Evolutionary conservation across 2,888 invertebrate species (phyloP), one percentile per base, ranked within the genome.

Genomic region (Campopleginae sp.): DNA sequence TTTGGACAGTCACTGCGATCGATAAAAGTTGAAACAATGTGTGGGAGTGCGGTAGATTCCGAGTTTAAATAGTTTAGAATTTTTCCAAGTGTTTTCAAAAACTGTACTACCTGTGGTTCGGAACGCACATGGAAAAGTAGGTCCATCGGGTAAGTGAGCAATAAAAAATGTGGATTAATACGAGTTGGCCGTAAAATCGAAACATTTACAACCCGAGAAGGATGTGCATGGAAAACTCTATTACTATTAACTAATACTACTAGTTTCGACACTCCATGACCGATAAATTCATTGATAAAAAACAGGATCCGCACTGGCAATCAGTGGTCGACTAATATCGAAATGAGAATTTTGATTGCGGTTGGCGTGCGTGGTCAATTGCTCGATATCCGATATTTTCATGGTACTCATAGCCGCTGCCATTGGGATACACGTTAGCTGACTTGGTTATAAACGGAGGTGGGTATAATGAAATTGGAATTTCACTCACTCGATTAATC

Each of bases 281-380:
- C 63, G 27, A 72, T 65, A 46, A 31, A 33, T 70, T 27, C 48
- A 46, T 51, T 63, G 31, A 42, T 42, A 23, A 38, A 48, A 46
- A 78, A 68, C 27, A 19, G 14, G 63, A 58, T 63, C 63, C 27
- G 33, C 23, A 17, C 33, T 33, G 70, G 63, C 74, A 63, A 81
- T 70, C 48, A 17, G 81, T 31, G 54, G 61, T 75, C 63, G 19
- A 75, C 68, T 78, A 81, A 85, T 85, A 70, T 68, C 71, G 51
- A 44, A 54, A 81, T 85, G 81, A 61, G 68, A 78, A 74, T 84
- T 78, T 84, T 75, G 66, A 81, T 85, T 75, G 54, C 68, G 61
- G 81, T 85, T 63, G 38, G 42, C 42, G 23, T 48, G 27, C 44
- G 48, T 31, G 68, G 74, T 74, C 63, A 58, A 23, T 48, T 54